Evolutionary conservation across 2,797 vertebrate species (phyloP), one percentile per base, ranked within the genome.

Genomic region (Paguma larvata): DNA sequence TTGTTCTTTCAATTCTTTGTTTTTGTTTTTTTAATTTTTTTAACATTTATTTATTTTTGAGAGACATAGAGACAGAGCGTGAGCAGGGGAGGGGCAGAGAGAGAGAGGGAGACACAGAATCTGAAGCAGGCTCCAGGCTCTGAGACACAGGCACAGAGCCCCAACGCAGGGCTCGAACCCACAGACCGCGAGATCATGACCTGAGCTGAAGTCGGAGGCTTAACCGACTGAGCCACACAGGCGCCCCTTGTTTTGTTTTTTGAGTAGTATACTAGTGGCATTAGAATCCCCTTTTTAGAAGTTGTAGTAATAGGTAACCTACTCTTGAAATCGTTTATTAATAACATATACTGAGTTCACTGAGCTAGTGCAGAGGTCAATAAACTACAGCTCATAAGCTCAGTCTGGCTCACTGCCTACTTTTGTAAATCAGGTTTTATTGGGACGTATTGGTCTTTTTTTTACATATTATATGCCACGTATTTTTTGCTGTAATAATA

Each of bases 371-470:
- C 11, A 53, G 27, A 13, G 21, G 2, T 68, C 32, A 87, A 14
- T 82, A 85, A 89, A 65, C 6, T 91, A 27, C 5, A 59, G 8
- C 30, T 86, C 46, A 82, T 3, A 0, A 16, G 59, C 27, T 30
- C 3, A 90, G 6, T 46, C 41, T 73, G 15, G 10, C 46, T 21
- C 3, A 46, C 4, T 41, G 1, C 1, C 2, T 72, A 0, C 14
- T 46, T 92, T 92, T 56, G 10, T 87, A 89, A 89, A 72, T 44
- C 72, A 44, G 77, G 4, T 68, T 56, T 59, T 59, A 21, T 44
- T 73, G 30, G n/a, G 59, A 44, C 0, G n/a, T 8, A 15, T 23
- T 53, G 25, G 27, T 1, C 8, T 21, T 94, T 11, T 63, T 63
- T 79, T 75, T 63, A 83, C 72, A 53, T 11, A 25, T 89, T 59